These are phyloP conservation scores for Coecobrya sp. DNA, from an alignment of 2,888 invertebrate genomes.

Conservation along the genomic window DNA sequence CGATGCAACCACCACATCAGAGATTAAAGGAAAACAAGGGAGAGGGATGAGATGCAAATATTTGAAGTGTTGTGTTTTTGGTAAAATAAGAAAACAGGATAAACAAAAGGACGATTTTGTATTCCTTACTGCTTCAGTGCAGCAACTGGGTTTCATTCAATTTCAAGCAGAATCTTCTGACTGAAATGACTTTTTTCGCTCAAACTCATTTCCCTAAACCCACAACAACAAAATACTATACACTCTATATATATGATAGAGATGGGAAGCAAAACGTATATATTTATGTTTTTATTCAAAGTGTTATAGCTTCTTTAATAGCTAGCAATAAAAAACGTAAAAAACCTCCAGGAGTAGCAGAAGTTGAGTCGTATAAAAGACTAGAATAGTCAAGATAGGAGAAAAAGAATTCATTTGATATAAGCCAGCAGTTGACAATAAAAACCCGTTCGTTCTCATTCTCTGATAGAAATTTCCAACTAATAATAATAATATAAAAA, in stretches of 20 bases:
- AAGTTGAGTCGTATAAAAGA: background rate
- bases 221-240: too few species aligned
- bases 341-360: conserved; percentile 5
- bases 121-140: too few species aligned
- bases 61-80: too few species aligned
- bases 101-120: too few species aligned
- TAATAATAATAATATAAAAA: background rate
- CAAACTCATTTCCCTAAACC: background rate
- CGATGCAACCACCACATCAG: too few species aligned
- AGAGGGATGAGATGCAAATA: too few species aligned
- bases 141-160: too few species aligned
- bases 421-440: background rate
- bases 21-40: too few species aligned
- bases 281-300: background rate
- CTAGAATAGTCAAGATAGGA: background rate
- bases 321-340: conserved; percentile 27
- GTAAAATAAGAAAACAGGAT: too few species aligned
- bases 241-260: background rate
- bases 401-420: background rate
- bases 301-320: conserved; percentile 25
- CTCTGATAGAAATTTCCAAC: background rate
- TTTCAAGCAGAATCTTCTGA: background rate
- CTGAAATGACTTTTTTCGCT: background rate
- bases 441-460: background rate
- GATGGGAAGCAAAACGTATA: background rate